phyloP scores from a whole-genome alignment of 2,113 vertebrate species.

The Notothenia rossii region DNA sequence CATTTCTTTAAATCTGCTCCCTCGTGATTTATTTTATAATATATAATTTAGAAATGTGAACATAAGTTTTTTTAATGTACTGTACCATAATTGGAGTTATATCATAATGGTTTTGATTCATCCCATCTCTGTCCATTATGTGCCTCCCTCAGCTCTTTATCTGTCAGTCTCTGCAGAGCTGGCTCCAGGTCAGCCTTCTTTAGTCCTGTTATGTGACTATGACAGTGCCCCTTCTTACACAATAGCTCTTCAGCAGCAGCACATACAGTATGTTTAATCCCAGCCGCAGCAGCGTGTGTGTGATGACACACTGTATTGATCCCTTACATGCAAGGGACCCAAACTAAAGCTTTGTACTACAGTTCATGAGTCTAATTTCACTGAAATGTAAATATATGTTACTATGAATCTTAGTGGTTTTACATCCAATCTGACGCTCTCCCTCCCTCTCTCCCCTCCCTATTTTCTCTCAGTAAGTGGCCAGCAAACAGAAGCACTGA shows the following conservation, averaged over 20 bases:
- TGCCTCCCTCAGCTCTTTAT: constrained; percentile 22
- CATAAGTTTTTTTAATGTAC: neutral
- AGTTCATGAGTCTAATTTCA: constrained; percentile 24
- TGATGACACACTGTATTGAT: constrained; percentile 6
- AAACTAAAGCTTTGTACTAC: constrained; percentile 11
- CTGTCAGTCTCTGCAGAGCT: constrained; percentile 54
- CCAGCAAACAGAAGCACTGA: constrained; percentile 50
- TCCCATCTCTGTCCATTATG: neutral
- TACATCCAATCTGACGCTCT: constrained; percentile 36
- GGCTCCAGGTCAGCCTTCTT: constrained; percentile 57
- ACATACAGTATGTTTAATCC: constrained; percentile 7
- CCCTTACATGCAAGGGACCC: neutral
- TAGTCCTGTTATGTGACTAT: constrained; percentile 63
- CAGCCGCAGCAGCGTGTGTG: neutral
- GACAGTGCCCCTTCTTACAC: constrained; percentile 65
- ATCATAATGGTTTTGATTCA: neutral
- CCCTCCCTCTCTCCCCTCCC: neutral
- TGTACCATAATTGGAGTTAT: neutral
- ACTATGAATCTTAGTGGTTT: constrained; percentile 17
- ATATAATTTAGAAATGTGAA: neutral
- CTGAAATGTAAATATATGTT: constrained; percentile 31
- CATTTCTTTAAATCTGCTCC: neutral
- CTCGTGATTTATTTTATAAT: neutral
- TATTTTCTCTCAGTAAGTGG: constrained; percentile 63
- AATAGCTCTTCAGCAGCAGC: constrained; percentile 63